Percentiles rank a stretch among this genome's conserved stretches.
These are phyloP conservation scores for Sceloporus tristichus DNA, from an alignment of 2,113 vertebrate species.

Conservation along the genomic window DNA sequence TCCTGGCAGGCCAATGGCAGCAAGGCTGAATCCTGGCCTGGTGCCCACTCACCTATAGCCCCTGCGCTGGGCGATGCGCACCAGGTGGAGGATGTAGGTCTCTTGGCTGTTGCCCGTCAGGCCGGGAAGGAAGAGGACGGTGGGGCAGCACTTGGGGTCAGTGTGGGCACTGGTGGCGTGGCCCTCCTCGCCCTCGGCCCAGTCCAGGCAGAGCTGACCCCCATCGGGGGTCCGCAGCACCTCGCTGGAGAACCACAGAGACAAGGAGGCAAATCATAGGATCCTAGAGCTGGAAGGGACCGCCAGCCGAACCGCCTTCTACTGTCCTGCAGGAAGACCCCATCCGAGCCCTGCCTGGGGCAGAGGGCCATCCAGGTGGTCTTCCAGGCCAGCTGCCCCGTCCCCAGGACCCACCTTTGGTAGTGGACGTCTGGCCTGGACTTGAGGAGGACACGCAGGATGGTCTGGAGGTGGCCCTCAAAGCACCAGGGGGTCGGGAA, in stretches of 20 bases:
- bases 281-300: no score
- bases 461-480: slow-evolving; percentile 66
- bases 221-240: slow-evolving; percentile 81
- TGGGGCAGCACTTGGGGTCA: slow-evolving; percentile 77
- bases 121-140: slow-evolving; percentile 84
- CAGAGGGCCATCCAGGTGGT: neutral
- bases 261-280: neutral
- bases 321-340: neutral
- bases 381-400: neutral
- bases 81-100: slow-evolving; percentile 80
- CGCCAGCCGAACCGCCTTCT: no score
- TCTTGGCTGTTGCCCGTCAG: slow-evolving; percentile 85
- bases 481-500: slow-evolving; percentile 65
- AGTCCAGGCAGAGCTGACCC: slow-evolving; percentile 88
- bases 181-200: slow-evolving; percentile 74
- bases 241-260: slow-evolving; percentile 71
- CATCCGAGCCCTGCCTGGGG: no score
- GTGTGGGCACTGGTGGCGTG: slow-evolving; percentile 56
- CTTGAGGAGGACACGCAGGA: slow-evolving; percentile 74
- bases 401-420: slow-evolving; percentile 75
- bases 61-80: slow-evolving; percentile 70
- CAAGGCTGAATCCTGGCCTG: no score
- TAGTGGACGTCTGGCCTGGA: slow-evolving; percentile 76
- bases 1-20: no score
- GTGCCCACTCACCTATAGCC: slow-evolving; percentile 81